Base-by-base conservation (phyloP, 2,797 vertebrate species). In the Acomys russatus region DNA sequence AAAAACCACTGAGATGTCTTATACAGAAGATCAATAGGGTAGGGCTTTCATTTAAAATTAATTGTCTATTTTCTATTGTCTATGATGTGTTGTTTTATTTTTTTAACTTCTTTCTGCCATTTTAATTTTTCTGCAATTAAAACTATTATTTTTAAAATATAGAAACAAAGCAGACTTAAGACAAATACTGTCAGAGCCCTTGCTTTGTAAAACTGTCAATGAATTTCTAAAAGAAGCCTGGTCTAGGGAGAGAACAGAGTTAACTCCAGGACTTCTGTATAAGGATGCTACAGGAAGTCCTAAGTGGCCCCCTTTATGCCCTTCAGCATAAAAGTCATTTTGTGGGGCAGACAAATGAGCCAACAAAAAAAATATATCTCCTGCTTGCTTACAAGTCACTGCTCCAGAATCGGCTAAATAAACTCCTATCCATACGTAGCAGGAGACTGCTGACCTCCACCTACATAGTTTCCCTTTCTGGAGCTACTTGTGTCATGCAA, bases 291-390 rank as follows among this genome's bases (percentile, higher is more conserved):
- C 22, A 38, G 12, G 35, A 89, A 28, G 4, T 23, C 35, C 64
- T 38, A 14, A 90, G 64, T 9, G 7, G 15, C 30, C 23, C 38
- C 33, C 30, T 44, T 51, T 64, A 28, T 76, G 76, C 30, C 88
- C 90, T 96, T 94, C 77, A 86, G 11, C n/a, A 78, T 22, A n/a
- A 54, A 78, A 94, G 88, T 66, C 88, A 89, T 95, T 96, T 94
- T 76, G 80, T 38, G 71, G 76, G 18, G 22, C 20, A 73, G 49
- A 93, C 74, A 91, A 96, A 91, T 71, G 70, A 94, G 49, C 18
- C 64, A 92, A 92, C 38, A 59, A 59, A 28, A 44, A 83, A 95
- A 59, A 59, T 17, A 79, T 71, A 88, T 51, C 61, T 73, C 88
- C 44, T 61, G 56, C 15, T 44, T 49, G 22, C 66, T 88, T 92